These are phyloP conservation scores for Nyctibius bracteatus DNA, from an alignment of 2,113 vertebrate species.

Conservation along the genomic window DNA sequence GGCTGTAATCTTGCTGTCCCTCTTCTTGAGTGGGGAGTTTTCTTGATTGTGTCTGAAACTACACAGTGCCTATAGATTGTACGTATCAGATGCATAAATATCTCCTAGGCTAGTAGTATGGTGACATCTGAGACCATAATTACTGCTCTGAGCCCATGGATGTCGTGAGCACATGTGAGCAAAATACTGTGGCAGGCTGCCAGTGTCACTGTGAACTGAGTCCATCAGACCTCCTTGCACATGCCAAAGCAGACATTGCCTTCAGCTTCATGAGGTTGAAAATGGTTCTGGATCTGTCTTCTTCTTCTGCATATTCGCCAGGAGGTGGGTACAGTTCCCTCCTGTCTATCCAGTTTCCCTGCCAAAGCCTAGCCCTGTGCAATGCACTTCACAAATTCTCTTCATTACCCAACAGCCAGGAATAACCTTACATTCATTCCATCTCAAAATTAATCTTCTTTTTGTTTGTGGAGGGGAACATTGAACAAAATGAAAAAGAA, in stretches of 20 bases:
- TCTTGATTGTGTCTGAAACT: background rate
- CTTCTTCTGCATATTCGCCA: background rate
- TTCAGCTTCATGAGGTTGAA: background rate
- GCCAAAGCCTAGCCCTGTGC: background rate
- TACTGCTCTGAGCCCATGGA: background rate
- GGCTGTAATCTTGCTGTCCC: background rate
- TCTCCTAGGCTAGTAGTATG: background rate
- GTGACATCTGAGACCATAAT: constrained; percentile 23
- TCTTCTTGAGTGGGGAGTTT: background rate
- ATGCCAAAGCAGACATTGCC: background rate
- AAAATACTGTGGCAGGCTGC: background rate
- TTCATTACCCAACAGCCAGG: background rate
- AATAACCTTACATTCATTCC: background rate
- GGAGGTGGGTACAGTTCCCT: background rate
- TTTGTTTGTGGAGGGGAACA: background rate
- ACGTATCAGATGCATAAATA: background rate
- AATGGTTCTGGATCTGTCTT: background rate
- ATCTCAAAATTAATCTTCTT: background rate
- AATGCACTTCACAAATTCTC: background rate
- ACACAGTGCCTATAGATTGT: background rate
- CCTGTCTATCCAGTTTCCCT: background rate
- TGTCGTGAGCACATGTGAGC: background rate
- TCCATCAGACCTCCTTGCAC: background rate
- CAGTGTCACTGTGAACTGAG: background rate
- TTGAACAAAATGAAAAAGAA: background rate